Evolutionary conservation across 2,113 vertebrate species (phyloP), one percentile per base, ranked within the genome.

Genomic region (Nothobranchius furzeri): DNA sequence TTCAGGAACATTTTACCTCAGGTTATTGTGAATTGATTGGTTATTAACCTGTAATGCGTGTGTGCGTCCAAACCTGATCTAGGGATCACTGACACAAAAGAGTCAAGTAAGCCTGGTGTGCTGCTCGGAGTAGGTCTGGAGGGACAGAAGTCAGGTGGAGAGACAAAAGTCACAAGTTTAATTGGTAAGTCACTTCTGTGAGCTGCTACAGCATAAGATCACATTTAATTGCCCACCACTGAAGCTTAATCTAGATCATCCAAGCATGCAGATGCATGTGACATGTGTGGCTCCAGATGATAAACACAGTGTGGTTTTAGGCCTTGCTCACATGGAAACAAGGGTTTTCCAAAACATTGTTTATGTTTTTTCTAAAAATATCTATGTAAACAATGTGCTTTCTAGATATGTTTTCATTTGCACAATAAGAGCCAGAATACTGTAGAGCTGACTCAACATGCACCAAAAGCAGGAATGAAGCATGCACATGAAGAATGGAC

Each of bases 61-160:
- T 68, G 35, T 5, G 56, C 43, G 69, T 37, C 78, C 73, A 55
- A 12, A 50, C 48, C 64, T 58, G 85, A 85, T 79, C 81, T 10
- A 36, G 11, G 35, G 75, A 67, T 84, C 78, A 79, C 51, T 58
- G 78, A 20, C 47, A 62, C 75, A 78, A 66, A 37, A 40, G 54
- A 79, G 79, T 89, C 85, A 86, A 71, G 60, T 20, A 78, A 74
- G 86, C 55, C 60, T 43, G 82, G 77, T 87, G 80, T 84, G 71
- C 68, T 0, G 14, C 68, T 66, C 70, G 78, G 69, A 58, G 79
- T 6, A 60, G 60, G 20, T 14, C 30, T 30, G 30, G 30, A 30
- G 30, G 69, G 47, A 10, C 3, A 8, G 74, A 47, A 67, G 80
- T 75, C 85, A 86, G 82, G 85, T 86, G 85, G 67, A 46, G 43